Percentiles rank a stretch among this genome's conserved stretches.
Evolutionary conservation across 2,888 invertebrate genomes (phyloP).

Genomic region (Chymomyza caudatula): DNA sequence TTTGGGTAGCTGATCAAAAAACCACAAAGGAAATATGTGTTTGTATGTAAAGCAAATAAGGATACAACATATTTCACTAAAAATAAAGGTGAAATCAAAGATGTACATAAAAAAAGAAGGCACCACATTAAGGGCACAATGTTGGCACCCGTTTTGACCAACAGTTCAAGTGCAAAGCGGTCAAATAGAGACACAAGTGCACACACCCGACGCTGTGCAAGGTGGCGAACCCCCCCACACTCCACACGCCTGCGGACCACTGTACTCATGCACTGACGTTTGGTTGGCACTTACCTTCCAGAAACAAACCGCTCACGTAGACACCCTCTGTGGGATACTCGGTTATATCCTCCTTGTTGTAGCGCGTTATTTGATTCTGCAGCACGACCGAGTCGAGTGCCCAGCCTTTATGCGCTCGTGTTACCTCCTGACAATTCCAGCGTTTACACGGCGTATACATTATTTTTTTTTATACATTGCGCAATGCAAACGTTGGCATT

Average conservation of each 20-base stretch:
- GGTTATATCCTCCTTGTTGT: constrained; percentile 92
- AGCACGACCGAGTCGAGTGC: constrained; percentile 96
- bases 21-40: constrained; percentile 15
- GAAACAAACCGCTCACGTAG: constrained; percentile 92
- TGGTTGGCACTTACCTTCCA: constrained; percentile 84
- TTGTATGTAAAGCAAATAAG: constrained; percentile 10
- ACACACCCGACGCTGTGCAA: too few relatives aligned
- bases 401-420: constrained; percentile 95
- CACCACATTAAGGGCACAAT: not conserved
- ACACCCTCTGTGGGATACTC: constrained; percentile 95
- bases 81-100: not conserved
- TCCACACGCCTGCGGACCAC: too few relatives aligned
- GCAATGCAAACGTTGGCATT: constrained; percentile 19
- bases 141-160: not conserved
- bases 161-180: not conserved
- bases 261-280: too few relatives aligned
- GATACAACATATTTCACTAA: constrained; percentile 7
- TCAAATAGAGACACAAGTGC: constrained; percentile 1
- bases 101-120: constrained; percentile 7
- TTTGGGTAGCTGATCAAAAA: not conserved
- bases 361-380: constrained; percentile 93
- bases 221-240: too few relatives aligned
- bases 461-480: constrained; percentile 1
- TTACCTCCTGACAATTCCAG: constrained; percentile 21
- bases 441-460: constrained; percentile 24